Base-by-base conservation (phyloP, 1,140 invertebrate genomes). In the Akabosia matsudoensis region DNA sequence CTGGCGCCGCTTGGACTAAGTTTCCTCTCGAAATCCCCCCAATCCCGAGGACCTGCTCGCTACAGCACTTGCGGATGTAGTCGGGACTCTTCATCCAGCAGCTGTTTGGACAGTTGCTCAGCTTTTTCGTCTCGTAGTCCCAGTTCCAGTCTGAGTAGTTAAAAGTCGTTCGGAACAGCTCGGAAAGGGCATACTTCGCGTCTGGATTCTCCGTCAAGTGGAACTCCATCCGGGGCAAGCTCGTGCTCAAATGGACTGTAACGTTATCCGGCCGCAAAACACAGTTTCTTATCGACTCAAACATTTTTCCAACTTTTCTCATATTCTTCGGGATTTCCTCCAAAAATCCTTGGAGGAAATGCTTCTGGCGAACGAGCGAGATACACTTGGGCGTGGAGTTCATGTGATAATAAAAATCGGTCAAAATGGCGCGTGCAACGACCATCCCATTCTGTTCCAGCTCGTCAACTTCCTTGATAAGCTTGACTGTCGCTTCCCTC, bases 181-280 rank as follows among this genome's bases (percentile, higher is more conserved):
- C 33, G 1, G 70, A 72, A 18, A 72, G 3, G 10, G 34, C 70
- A 51, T 22, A 34, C 45, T 24, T 13, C 13, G 37, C 34, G 4
- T 72, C 70, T 4, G 34, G 34, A 22, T 34, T 34, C 14, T 72
- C 70, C 37, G 33, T 37, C 33, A 72, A 24, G 33, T 72, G 37
- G 30, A 72, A 67, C 4, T 67, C 61, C 61, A 67, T 67, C 28
- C 61, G 24, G 24, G 61, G 30, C n/a, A 67, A 31, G 22, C 28
- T 67, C 1, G 24, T n/a, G 28, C 26, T 30, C 7, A 67, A 28
- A 67, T 67, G 61, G 31, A 67, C 28, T 2, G 61, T 67, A 24
- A 51, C 37, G 45, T 72, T 72, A 3, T 72, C 70, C 3, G 70
- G 70, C 18, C 70, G 70, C 14, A 72, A 34, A 26, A 72, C 7